Evolutionary conservation across 2,113 vertebrate species (phyloP), one percentile per base, ranked within the genome.

Genomic region (Holacanthus passer): DNA sequence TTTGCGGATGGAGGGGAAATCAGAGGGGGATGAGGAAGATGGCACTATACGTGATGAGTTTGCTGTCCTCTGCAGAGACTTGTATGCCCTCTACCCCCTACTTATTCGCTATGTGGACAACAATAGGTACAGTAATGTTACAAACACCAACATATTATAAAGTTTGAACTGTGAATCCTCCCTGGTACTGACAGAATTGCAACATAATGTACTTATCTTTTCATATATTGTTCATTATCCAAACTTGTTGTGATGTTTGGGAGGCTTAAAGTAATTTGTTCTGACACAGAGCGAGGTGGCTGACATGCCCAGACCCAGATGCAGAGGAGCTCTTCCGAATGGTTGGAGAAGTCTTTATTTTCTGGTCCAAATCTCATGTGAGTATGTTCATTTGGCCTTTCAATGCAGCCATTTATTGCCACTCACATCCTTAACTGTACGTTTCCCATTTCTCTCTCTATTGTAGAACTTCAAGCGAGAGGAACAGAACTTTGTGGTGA

Each of bases 91-190:
- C 55, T 99, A 99, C 81, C 98, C 98, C 0, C 94, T 99, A 43
- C 97, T 99, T 58, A 99, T 99, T 91, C 97, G 98, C 89, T 99
- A 99, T 5, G 96, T 98, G 82, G 98, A 99, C 95, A 99, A 99
- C 93, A 99, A 97, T 96, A 96, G 98, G 98, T 98, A 86, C 58
- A 64, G 10, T 68, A 9, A 53, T 32, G n/a, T 74, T 19, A 67
- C 3, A 52, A 56, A 48, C 14, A 58, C 35, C 11, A 37, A 32
- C 5, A 12, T 11, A 35, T 17, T 17, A 43, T 4, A 47, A 2
- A 29, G 19, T 5, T 37, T 58, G 22, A 47, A 37, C 41, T 2
- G 4, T 62, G 8, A 52, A 68, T 50, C n/a, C 2, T 37, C 5
- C 0, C 35, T 50, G 20, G 10, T n/a, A 9, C 3, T 35, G 20